Evolutionary conservation across 2,113 vertebrate genomes (phyloP), one percentile per base, ranked within the genome.

Genomic region (Symphodus melops): DNA sequence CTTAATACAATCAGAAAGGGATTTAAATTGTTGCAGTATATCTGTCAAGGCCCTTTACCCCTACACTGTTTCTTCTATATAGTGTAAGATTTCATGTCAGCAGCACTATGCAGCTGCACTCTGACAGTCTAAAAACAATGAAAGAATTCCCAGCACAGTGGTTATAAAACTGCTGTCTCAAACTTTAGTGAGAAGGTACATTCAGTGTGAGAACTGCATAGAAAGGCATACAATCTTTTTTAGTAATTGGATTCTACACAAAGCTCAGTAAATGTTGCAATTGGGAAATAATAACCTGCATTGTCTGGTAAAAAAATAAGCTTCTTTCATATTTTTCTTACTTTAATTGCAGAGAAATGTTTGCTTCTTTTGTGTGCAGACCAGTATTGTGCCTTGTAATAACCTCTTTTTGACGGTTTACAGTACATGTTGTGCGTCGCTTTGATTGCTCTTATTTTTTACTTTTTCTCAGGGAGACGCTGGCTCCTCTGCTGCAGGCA

Each of bases 401-500:
- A 41, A 41, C 39, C 51, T 33, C 10, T 58, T 28, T 42, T 70
- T 5, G 41, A 41, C 7, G 1, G 5, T 53, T 23, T 80, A 65
- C 13, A 8, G 20, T 80, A 65, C 13, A 8, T 39, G 14, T 57
- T 55, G 16, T 46, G 9, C n/a, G 20, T 57, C 17, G 14, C 4
- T 77, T 13, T 42, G 1, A 48, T 14, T 81, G 60, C 21, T 52
- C 0, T 14, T 10, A n/a, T 63, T 51, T 55, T 25, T 13, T 1
- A 75, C 76, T 56, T 28, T 57, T 28, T 53, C 23, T 37, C 8
- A 99, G 98, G 97, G 98, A 80, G 97, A 98, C 67, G 94, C 97
- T 4, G 98, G 98, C 63, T 99, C 97, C 1, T 98, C 98, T 79
- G 98, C 98, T n/a, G 97, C 97, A 61, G 98, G 98, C 86, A 99